Conservation (phyloP, 2,888 invertebrate species). For the Drosophila bunnanda region DNA sequence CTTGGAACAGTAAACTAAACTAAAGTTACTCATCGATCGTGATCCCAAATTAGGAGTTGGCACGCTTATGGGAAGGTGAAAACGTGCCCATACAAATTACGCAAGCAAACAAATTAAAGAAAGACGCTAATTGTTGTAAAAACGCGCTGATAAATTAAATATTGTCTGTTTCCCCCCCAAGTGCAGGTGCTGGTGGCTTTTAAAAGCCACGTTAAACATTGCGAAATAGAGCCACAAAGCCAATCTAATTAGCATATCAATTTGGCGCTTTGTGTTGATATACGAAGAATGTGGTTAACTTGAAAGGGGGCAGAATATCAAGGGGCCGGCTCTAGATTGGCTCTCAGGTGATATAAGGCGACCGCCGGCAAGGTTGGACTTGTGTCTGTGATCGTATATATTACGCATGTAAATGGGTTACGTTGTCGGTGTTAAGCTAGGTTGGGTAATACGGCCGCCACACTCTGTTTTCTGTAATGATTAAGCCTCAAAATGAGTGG, state of each 20-base stretch:
- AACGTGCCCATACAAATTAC: slow-evolving; percentile 58
- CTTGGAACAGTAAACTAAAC: not conserved
- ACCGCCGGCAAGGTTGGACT: slow-evolving; percentile 28
- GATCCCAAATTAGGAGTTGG: slow-evolving; percentile 29
- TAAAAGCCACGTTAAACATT: slow-evolving; percentile 32
- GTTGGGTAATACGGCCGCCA: slow-evolving; percentile 34
- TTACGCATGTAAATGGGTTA: slow-evolving; percentile 42
- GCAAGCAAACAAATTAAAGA: slow-evolving; percentile 34
- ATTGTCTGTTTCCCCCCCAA: not conserved
- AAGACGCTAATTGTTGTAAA: slow-evolving; percentile 59
- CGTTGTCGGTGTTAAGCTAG: slow-evolving; percentile 41
- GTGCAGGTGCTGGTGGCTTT: slow-evolving; percentile 15
- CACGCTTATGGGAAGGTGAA: slow-evolving; percentile 63
- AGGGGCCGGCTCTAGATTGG: slow-evolving; percentile 26
- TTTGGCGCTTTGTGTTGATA: slow-evolving; percentile 27
- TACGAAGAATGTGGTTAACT: slow-evolving; percentile 39
- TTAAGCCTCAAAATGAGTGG: slow-evolving; percentile 11
- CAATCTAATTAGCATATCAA: slow-evolving; percentile 55
- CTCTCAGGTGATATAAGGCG: slow-evolving; percentile 20
- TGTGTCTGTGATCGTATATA: slow-evolving; percentile 19
- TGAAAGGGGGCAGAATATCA: slow-evolving; percentile 19
- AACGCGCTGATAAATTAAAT: slow-evolving; percentile 37
- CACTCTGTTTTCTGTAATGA: slow-evolving; percentile 20
- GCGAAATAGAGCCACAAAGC: slow-evolving; percentile 25
- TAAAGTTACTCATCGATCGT: slow-evolving; percentile 32